phyloP scores from a whole-genome alignment of 2,797 vertebrate genomes.

The Rhabdophis nuchalis region DNA sequence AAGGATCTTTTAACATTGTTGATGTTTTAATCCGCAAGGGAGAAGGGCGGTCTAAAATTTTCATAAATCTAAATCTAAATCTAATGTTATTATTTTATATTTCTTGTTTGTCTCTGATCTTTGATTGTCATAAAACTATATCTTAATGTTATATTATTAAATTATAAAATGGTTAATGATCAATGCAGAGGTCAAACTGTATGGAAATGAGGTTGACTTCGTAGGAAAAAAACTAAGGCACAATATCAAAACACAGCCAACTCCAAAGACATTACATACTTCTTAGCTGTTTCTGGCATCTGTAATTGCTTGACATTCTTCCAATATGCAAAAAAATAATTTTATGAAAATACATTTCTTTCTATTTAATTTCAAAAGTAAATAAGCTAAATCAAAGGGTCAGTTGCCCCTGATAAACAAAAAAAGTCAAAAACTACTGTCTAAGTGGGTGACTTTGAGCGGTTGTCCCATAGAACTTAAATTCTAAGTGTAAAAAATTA shows the following conservation, averaged over 20 bases:
- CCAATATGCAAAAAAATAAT: background rate
- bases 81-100: background rate
- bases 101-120: background rate
- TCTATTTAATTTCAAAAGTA: background rate
- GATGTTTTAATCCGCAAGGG: too few relatives aligned
- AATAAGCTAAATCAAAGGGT: background rate
- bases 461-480: background rate
- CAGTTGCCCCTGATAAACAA: background rate
- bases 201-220: slow-evolving; percentile 25
- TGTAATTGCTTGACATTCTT: background rate
- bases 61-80: too few relatives aligned
- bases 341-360: background rate
- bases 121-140: background rate
- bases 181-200: background rate
- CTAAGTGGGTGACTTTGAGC: background rate
- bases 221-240: slow-evolving; percentile 7
- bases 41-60: too few relatives aligned
- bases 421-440: too few relatives aligned
- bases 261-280: background rate
- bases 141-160: slow-evolving; percentile 23
- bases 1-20: background rate
- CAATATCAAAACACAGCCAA: slow-evolving; percentile 5
- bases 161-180: slow-evolving; percentile 42
- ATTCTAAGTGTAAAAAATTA: background rate
- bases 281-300: background rate